Evolutionary conservation across 2,888 invertebrate species (phyloP), one percentile per base, ranked within the genome.

Genomic region (Lypha dubia): DNA sequence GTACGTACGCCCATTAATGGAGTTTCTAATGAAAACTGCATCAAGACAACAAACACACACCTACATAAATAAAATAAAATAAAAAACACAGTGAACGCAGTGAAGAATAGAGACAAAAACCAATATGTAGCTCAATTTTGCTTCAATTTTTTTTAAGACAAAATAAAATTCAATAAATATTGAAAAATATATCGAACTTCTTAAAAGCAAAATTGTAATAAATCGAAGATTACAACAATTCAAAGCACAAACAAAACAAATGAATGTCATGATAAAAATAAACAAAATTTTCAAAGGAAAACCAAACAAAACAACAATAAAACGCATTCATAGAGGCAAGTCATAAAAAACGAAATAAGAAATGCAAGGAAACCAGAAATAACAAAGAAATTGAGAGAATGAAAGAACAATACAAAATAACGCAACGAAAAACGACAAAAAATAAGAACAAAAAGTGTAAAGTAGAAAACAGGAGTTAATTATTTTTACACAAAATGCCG

Each of bases 261-360:
- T 74, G 68, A 84, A 84, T 84, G 84, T 74, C 79, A 80, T 77
- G 73, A 80, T 80, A 60, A 84, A 77, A 77, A 81, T 77, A 80
- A 81, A 84, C 73, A 77, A 60, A 56, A 74, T 74, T 5, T 56
- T n/a, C 9, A 46, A 46, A 24, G 62, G 68, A 81, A 53, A 58
- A 83, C 53, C 51, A 71, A 82, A 73, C 71, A 77, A 65, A 65
- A 74, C 51, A 82, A 70, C 38, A 82, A 76, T 70, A 76, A 76
- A 76, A 35, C 24, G 20, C 20, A 35, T 24, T 35, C 51, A 51
- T 71, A 70, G 38, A 49, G 53, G 65, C 22, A 6, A 35, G 22
- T 17, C 17, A 58, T 44, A 60, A 60, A n/a, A n/a, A n/a, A n/a
- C n/a, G n/a, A n/a, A n/a, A n/a, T 22, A 24, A 70, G 17, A 53